Conservation (phyloP, 2,888 invertebrate species). For the Protophormia terraenovae region DNA sequence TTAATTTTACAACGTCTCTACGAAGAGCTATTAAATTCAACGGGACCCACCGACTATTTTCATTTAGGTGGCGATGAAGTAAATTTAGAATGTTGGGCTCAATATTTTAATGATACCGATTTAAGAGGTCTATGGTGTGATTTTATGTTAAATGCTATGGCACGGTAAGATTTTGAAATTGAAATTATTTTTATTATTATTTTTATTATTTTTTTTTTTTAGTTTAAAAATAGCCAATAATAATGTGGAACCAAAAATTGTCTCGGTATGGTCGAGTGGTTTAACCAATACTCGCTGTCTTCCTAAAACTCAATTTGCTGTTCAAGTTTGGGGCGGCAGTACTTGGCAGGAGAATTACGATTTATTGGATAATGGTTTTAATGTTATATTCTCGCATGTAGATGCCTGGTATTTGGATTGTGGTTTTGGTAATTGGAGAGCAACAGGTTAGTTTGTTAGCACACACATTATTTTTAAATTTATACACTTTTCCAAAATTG, state of each 20-base stretch:
- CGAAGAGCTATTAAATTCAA: conserved; percentile 87
- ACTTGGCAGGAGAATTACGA: conserved; percentile 91
- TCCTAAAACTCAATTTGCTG: conserved; percentile 84
- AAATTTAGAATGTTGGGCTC: conserved; percentile 90
- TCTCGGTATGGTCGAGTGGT: conserved; percentile 90
- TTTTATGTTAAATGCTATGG: conserved; percentile 86
- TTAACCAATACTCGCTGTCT: conserved; percentile 88
- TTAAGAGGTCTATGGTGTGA: conserved; percentile 90
- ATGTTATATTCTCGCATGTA: conserved; percentile 90
- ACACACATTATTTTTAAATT: no score
- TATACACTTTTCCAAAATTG: no score
- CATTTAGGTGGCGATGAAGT: conserved; percentile 88
- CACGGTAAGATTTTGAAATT: conserved; percentile 75
- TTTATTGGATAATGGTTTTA: conserved; percentile 89
- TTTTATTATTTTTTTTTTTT: neutral
- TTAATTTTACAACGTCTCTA: conserved; percentile 88
- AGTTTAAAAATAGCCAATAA: conserved; percentile 80
- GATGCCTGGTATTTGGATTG: conserved; percentile 95
- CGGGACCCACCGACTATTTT: conserved; percentile 89
- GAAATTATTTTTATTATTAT: neutral
- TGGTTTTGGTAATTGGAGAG: conserved; percentile 92
- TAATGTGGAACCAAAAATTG: conserved; percentile 77
- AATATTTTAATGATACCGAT: conserved; percentile 88
- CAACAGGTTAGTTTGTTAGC: conserved; percentile 83
- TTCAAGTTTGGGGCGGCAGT: conserved; percentile 92